phyloP scores from a whole-genome alignment of 2,113 vertebrate species.

The Tragelaphus imberbis region DNA sequence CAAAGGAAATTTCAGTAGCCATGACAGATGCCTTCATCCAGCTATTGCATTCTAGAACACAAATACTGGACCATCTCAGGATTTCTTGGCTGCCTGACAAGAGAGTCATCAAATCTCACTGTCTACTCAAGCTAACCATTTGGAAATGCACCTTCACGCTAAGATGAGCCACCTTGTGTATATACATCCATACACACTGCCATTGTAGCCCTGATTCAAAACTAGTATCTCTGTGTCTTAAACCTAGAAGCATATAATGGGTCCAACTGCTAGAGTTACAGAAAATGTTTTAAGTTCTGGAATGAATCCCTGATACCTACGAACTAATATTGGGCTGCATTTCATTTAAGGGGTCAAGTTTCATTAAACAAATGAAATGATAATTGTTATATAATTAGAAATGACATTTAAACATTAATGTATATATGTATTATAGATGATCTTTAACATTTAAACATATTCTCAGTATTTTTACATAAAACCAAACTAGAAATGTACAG shows the following conservation, averaged over 20 bases:
- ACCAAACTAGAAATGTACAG: neutral
- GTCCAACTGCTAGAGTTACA: neutral
- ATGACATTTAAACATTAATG: neutral
- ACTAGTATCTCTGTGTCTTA: neutral
- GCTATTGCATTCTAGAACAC: neutral
- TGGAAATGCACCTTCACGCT: neutral
- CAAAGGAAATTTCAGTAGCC: neutral
- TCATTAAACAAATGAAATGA: neutral
- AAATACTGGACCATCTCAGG: neutral
- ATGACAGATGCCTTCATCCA: neutral
- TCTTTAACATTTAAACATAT: neutral
- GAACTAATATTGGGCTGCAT: neutral
- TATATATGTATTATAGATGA: neutral
- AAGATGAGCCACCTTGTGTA: neutral
- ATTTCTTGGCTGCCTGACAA: slow-evolving; percentile 32
- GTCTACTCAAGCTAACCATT: neutral
- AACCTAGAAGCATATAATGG: neutral
- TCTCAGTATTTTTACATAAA: neutral
- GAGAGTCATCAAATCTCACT: neutral
- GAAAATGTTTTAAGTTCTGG: neutral
- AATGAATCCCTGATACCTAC: neutral
- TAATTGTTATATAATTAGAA: neutral
- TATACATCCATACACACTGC: neutral
- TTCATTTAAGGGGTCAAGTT: neutral
- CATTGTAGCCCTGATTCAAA: neutral